These are phyloP conservation scores for Caenorhabditis drosophilae DNA, from an alignment of 2,888 invertebrate species.

Conservation along the genomic window DNA sequence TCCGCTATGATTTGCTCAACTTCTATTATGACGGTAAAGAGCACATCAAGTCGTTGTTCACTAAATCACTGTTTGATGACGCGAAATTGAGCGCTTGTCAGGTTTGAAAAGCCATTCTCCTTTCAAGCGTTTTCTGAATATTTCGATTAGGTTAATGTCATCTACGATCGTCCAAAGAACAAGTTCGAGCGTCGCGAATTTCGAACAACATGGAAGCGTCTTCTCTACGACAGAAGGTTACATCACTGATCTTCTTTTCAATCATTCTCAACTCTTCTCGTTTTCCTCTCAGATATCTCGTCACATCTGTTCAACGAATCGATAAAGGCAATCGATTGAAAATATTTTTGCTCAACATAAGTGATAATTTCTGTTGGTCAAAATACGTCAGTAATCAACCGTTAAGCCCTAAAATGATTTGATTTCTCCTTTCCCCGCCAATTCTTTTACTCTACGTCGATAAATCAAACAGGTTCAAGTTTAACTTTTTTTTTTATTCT, in stretches of 20 bases:
- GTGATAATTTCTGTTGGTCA: constrained; percentile 38
- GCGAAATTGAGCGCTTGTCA: constrained; percentile 34
- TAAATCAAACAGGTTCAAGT: too few relatives aligned
- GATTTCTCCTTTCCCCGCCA: neutral
- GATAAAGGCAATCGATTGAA: constrained; percentile 9
- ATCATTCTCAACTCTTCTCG: neutral
- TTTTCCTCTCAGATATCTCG: constrained; percentile 8
- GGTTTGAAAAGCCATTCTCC: neutral
- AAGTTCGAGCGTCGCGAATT: constrained; percentile 23
- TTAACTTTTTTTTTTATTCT: neutral
- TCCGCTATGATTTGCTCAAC: constrained; percentile 33
- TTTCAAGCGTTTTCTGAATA: neutral
- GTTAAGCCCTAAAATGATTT: constrained; percentile 23
- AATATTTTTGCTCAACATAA: constrained; percentile 26
- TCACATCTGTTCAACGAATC: constrained; percentile 16
- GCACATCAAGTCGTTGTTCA: constrained; percentile 29
- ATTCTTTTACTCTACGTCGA: constrained; percentile 1
- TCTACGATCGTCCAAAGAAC: constrained; percentile 26
- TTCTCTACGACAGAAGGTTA: constrained; percentile 32
- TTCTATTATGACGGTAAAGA: constrained; percentile 29
- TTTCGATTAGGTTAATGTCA: constrained; percentile 35
- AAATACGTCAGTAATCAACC: constrained; percentile 36
- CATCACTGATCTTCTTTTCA: constrained; percentile 4
- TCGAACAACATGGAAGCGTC: constrained; percentile 30
- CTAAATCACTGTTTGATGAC: constrained; percentile 31